Conservation (phyloP, 2,888 invertebrate species). For the Lasiommata megera region DNA sequence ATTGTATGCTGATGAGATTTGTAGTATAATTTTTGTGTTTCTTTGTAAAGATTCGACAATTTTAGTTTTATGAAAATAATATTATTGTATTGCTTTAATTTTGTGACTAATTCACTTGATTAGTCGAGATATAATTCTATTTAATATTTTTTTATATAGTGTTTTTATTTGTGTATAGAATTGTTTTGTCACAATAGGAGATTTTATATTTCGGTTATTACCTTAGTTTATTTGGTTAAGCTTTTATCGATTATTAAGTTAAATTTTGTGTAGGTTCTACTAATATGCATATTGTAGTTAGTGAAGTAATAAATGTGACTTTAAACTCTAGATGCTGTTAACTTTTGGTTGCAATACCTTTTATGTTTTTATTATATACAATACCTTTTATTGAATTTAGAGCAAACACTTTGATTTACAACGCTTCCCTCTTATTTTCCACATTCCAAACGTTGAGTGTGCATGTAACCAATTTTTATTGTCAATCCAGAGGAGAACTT, state of each 20-base stretch:
- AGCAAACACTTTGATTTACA: neutral
- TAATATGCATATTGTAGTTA: conserved; percentile 43
- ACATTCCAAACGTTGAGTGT: neutral
- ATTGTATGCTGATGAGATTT: conserved; percentile 39
- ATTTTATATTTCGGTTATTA: neutral
- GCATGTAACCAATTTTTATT: too few relatives aligned
- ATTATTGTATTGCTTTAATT: neutral
- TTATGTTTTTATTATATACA: conserved; percentile 19
- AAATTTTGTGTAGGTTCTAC: conserved; percentile 46
- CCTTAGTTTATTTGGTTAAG: conserved; percentile 27
- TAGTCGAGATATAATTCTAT: conserved; percentile 10
- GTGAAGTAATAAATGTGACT: conserved; percentile 78
- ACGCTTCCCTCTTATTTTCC: neutral
- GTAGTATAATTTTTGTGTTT: conserved; percentile 13
- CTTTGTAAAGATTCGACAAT: conserved; percentile 8
- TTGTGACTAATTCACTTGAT: neutral
- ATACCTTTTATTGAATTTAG: neutral
- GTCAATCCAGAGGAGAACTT: too few relatives aligned
- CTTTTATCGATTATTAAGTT: conserved; percentile 38
- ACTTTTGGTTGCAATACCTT: conserved; percentile 32
- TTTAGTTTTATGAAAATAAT: neutral
- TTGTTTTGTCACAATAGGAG: conserved; percentile 8
- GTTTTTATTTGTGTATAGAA: conserved; percentile 32
- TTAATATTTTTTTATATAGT: neutral
- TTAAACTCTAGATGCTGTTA: conserved; percentile 47